Evolutionary conservation across 2,113 vertebrate genomes (phyloP), one percentile per base, ranked within the genome.

Genomic region (Indicator indicator): DNA sequence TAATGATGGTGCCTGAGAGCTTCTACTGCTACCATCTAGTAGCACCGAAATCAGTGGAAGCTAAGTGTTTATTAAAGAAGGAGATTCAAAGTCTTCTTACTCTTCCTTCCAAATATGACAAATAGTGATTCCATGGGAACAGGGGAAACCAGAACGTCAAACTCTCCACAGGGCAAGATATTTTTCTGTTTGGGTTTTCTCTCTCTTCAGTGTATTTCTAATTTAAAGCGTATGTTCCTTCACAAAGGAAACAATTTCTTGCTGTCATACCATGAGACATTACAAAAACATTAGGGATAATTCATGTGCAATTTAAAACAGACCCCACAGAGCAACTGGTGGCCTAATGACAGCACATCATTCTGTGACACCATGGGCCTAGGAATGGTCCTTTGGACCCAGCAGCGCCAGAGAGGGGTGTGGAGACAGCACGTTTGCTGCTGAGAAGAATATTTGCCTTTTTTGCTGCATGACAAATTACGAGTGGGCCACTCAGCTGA

Each of bases 241-340:
- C 38, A 79, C 72, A 94, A 89, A 86, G 63, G 42, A 86, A 89
- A 75, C 15, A 28, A 79, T 89, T 70, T 78, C 86, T 89, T 89
- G 68, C 86, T 86, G 70, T 94, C 48, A 65, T 88, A 91, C 59
- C 75, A 68, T 27, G 15, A 86, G 63, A 86, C 33, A 50, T 83
- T 86, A 86, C 46, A 56, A 83, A 94, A 89, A 86, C 65, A 79
- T 42, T 65, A 89, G 20, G 62, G 69, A 79, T 94, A 70, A 79
- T 86, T 86, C 55, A 86, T 60, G 72, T 50, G 70, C 65, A 72
- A 75, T 76, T 81, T 85, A 81, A 91, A 91, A 76, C 89, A 88
- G 84, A 81, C 16, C 38, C 80, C 70, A 88, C 52, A 56, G 64
- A 88, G 64, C 23, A 80, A 76, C 30, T 74, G 69, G 74, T 76